Conservation (phyloP, 2,888 invertebrate species). For the Syrista parreyssii region DNA sequence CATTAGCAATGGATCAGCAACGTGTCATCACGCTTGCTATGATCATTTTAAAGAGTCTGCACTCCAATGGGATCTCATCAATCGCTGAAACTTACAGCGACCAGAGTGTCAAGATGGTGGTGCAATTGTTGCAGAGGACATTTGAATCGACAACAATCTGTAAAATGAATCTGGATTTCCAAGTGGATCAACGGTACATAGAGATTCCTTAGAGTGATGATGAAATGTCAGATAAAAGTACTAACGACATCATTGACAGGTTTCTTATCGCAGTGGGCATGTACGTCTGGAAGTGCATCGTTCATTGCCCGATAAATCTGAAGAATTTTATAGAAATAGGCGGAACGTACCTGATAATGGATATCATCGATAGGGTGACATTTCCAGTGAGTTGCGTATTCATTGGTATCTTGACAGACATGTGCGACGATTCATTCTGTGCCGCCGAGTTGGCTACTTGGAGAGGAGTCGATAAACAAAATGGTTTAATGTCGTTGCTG, state of each 20-base stretch:
- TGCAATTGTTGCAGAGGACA: slow-evolving; percentile 41
- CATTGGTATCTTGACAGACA: slow-evolving; percentile 63
- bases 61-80: slow-evolving; percentile 8
- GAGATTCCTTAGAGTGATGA: not conserved
- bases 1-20: slow-evolving; percentile 44
- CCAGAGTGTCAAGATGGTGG: slow-evolving; percentile 31
- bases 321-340: slow-evolving; percentile 58
- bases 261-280: slow-evolving; percentile 62
- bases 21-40: slow-evolving; percentile 46
- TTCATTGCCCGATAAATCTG: slow-evolving; percentile 43
- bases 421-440: slow-evolving; percentile 58
- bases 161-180: slow-evolving; percentile 45
- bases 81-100: slow-evolving; percentile 27
- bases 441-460: slow-evolving; percentile 66
- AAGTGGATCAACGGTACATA: slow-evolving; percentile 52
- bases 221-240: not conserved
- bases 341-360: slow-evolving; percentile 62
- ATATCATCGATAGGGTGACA: slow-evolving; percentile 57
- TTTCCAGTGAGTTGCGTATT: slow-evolving; percentile 61
- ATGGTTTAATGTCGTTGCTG: slow-evolving; percentile 60
- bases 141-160: slow-evolving; percentile 19
- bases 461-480: slow-evolving; percentile 56
- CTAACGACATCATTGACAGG: slow-evolving; percentile 33
- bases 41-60: slow-evolving; percentile 27
- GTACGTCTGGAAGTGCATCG: slow-evolving; percentile 64